Base-by-base conservation (phyloP, 2,888 invertebrate species). In the Microplitis manilae region DNA sequence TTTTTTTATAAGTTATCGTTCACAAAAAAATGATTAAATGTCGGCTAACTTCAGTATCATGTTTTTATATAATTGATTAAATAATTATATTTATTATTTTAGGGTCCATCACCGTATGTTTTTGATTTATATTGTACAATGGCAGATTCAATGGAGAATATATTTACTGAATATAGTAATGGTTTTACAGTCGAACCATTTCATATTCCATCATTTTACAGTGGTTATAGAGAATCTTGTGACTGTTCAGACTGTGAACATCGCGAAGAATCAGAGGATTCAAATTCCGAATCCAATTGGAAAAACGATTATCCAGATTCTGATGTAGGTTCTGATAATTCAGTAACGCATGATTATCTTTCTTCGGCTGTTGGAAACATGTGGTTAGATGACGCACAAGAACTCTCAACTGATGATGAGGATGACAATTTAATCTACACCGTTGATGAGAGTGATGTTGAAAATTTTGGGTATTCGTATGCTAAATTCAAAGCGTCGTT, bases 271-370 rank as follows among this genome's bases (percentile, higher is more conserved):
- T 92, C 92, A 39, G 93, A 93, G 81, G 95, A 95, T 87, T 96
- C 96, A 0, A 96, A 96, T 90, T 94, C 94, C 80, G 96, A 96
- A 88, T 93, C 94, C 83, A 93, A 95, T 87, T 94, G 93, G 92
- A 91, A 92, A 79, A 96, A 96, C 85, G 95, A 96, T 73, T 96
- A 96, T 88, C 96, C 96, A 0, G 94, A 94, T 84, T 93, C 93
- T 0, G 94, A 94, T 71, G 50, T 4, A 2, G 2, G 30, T 30
- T 30, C 30, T 30, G 30, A 30, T 30, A 30, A 30, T 30, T 30
- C 30, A 30, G 30, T 30, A 30, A 30, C 30, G 30, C 2, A 30
- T 30, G 30, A 30, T 30, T 30, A 4, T 30, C 30, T 30, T 30
- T 30, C 30, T 2, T 30, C 2, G 30, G 94, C 93, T 39, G 92